A percentile compares a stretch with the other conserved stretches of the same genome.
These are phyloP conservation scores for Ips typographus DNA, from an alignment of 1,140 invertebrate genomes.

Conservation along the genomic window DNA sequence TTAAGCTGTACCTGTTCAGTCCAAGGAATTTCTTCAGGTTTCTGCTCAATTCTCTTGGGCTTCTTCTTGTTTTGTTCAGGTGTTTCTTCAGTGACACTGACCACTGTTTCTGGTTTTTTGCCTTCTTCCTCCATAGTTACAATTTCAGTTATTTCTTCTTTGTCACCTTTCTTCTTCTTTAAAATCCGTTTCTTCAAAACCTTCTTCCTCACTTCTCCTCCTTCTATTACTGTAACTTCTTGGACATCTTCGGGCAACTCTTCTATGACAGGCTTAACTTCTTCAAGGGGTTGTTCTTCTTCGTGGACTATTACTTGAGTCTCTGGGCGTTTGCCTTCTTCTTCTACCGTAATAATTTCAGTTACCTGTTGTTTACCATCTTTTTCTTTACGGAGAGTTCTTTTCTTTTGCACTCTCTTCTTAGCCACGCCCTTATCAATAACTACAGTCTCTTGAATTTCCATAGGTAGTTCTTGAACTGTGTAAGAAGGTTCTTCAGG, in stretches of 20 bases:
- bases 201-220: constrained; percentile 41
- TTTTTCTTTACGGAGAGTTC: constrained; percentile 39
- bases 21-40: constrained; percentile 47
- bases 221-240: constrained; percentile 44
- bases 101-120: constrained; percentile 45
- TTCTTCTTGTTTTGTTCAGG: constrained; percentile 12
- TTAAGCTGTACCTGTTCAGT: constrained; percentile 33
- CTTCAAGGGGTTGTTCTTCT: constrained; percentile 27
- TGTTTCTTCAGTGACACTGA: constrained; percentile 47
- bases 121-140: constrained; percentile 49
- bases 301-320: constrained; percentile 33
- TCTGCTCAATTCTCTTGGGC: constrained; percentile 29
- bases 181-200: constrained; percentile 37
- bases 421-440: constrained; percentile 38
- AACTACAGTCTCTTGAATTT: constrained; percentile 45
- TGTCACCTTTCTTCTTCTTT: constrained; percentile 38
- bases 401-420: constrained; percentile 41
- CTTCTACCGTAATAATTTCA: constrained; percentile 21
- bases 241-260: constrained; percentile 43
- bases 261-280: constrained; percentile 28
- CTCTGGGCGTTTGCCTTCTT: constrained; percentile 21
- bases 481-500: constrained; percentile 14
- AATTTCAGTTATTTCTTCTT: constrained; percentile 38
- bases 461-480: constrained; percentile 34
- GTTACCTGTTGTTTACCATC: constrained; percentile 30